A percentile compares a stretch with the other conserved stretches of the same genome.
Conservation (phyloP, 2,113 vertebrate species). For the Oryzias melastigma region DNA sequence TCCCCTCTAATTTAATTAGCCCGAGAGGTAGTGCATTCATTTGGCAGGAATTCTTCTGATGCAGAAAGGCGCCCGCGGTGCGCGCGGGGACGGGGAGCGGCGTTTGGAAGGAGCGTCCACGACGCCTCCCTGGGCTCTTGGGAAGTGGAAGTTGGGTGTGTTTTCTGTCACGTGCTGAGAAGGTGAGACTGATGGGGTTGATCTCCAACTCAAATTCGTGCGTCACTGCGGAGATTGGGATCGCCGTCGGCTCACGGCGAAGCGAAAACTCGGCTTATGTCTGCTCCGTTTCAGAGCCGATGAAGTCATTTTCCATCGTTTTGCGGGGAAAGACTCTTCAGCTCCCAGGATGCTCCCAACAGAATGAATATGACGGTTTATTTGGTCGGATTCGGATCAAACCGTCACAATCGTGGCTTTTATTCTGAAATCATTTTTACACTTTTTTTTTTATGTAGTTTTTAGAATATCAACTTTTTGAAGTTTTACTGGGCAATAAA, state of each 20-base stretch:
- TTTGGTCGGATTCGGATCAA: no score
- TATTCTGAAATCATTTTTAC: no score
- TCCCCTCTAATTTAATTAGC: slow-evolving; percentile 99
- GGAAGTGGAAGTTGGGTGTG: no score
- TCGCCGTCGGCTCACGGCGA: slow-evolving; percentile 23
- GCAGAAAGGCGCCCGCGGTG: slow-evolving; percentile 92
- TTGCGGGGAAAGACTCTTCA: no score
- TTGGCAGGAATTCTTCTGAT: slow-evolving; percentile 99
- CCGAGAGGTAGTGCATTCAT: slow-evolving; percentile 99
- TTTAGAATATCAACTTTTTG: no score
- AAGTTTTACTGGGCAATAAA: no score
- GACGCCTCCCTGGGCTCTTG: slow-evolving; percentile 81
- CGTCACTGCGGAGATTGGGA: slow-evolving; percentile 29
- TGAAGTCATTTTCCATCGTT: not conserved
- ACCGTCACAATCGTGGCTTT: no score
- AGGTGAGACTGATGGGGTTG: slow-evolving; percentile 21
- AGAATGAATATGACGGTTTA: no score
- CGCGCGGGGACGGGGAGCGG: slow-evolving; percentile 49
- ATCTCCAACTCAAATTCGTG: slow-evolving; percentile 42
- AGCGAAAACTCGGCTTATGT: slow-evolving; percentile 47
- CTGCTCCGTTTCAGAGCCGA: slow-evolving; percentile 35
- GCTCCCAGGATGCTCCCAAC: no score
- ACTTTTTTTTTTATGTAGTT: no score
- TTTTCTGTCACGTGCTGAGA: not conserved
- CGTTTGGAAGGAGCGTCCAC: slow-evolving; percentile 85